Base-by-base conservation (phyloP, 2,113 vertebrate species). In the Synchiropus splendidus region DNA sequence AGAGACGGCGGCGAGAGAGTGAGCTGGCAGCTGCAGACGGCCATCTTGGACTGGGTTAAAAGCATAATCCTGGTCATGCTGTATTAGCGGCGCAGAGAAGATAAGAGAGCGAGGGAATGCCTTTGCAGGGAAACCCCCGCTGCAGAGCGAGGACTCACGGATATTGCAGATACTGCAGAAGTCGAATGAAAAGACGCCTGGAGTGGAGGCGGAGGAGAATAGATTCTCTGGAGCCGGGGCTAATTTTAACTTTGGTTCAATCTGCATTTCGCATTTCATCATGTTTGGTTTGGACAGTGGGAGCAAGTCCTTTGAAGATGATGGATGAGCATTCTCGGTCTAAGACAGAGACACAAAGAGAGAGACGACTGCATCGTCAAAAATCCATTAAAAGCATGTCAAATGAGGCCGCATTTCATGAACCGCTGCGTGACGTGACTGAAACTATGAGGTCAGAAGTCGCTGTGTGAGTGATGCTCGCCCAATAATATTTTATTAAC, bases 41-140 rank as follows among this genome's bases (percentile, higher is more conserved):
- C 74, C 72, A 77, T 77, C 57, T 80, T 80, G 74, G 69, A 71
- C 51, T 50, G 44, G 65, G 60, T 65, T 67, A 64, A 66, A 68
- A 74, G 58, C 45, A 16, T 65, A 70, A 75, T 72, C 58, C 52
- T 67, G 62, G 64, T 70, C 64, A 64, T 17, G 62, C 67, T 77
- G 67, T 31, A 67, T 80, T 74, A 78, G 74, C 74, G 74, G 70
- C 48, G 61, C 50, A 63, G 67, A 31, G 46, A 52, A 51, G 67
- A 75, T 71, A 74, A 70, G 59, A 61, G 54, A 56, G 57, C 37
- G 49, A 67, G 62, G 67, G 57, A 62, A 73, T 52, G 71, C 66
- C 64, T 54, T 64, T 10, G 39, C 50, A 18, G 67, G 73, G 73
- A 71, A 77, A 72, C 53, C 74, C 67, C 67, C 67, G 67, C 64